Conservation (phyloP, 2,888 invertebrate species). For the Steinernema carpocapsae region DNA sequence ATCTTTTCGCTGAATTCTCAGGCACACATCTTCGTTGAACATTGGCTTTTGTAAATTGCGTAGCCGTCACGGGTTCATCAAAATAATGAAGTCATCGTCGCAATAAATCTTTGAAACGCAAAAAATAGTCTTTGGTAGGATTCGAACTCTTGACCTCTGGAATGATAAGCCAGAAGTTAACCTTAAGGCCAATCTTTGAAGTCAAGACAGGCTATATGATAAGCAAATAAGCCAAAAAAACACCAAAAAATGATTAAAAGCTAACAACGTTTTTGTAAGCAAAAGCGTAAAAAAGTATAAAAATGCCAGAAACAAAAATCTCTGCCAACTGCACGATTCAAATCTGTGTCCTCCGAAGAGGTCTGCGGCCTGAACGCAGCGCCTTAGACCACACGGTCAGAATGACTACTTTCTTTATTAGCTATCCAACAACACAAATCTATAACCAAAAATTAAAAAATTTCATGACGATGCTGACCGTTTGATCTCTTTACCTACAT, state of each 20-base stretch:
- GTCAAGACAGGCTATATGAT: too few species aligned
- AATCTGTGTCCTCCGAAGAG: slow-evolving; percentile 60
- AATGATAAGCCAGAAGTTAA: too few species aligned
- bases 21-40: background rate
- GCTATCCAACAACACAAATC: background rate
- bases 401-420: slow-evolving; percentile 39
- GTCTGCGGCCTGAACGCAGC: slow-evolving; percentile 82
- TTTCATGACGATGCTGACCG: background rate
- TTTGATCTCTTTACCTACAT: background rate
- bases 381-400: slow-evolving; percentile 82
- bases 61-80: slow-evolving; percentile 21
- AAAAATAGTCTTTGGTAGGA: too few species aligned
- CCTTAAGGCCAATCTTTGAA: too few species aligned
- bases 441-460: background rate
- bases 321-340: too few species aligned
- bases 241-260: too few species aligned
- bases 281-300: too few species aligned
- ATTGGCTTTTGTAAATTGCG: slow-evolving; percentile 14
- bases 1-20: slow-evolving; percentile 13
- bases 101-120: too few species aligned
- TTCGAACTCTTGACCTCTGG: too few species aligned
- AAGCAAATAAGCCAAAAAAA: too few species aligned
- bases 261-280: too few species aligned
- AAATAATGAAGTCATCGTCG: slow-evolving; percentile 12
- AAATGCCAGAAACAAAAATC: too few species aligned